Percentiles rank a stretch among this genome's conserved stretches.
phyloP scores from a whole-genome alignment of 2,113 vertebrate genomes.

The Plectropomus leopardus region DNA sequence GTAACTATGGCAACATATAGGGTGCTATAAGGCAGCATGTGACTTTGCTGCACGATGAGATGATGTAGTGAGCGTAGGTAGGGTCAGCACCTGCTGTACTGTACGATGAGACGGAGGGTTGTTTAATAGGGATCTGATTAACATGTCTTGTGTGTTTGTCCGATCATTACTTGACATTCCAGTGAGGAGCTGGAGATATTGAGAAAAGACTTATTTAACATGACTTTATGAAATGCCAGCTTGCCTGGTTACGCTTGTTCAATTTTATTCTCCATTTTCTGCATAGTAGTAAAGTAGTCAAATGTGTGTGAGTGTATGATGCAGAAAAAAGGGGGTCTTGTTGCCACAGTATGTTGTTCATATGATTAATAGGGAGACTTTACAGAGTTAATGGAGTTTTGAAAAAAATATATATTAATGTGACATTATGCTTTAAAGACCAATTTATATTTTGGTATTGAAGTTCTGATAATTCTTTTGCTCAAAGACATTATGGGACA shows the following conservation, averaged over 20 bases:
- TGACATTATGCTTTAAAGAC: conserved; percentile 21
- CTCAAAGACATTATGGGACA: conserved; percentile 10
- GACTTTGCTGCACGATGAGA: conserved; percentile 50
- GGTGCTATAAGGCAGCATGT: conserved; percentile 43
- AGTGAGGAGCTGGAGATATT: background rate
- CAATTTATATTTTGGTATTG: conserved; percentile 20
- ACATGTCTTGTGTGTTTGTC: conserved; percentile 9
- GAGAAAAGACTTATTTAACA: background rate
- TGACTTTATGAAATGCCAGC: background rate
- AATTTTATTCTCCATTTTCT: background rate
- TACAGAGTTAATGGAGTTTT: background rate
- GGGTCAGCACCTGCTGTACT: conserved; percentile 45
- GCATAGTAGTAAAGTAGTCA: background rate
- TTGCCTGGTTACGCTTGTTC: background rate
- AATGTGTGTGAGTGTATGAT: background rate
- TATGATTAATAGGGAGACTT: background rate
- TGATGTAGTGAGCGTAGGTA: conserved; percentile 66
- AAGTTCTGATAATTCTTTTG: background rate
- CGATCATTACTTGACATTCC: conserved; percentile 38
- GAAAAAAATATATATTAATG: background rate
- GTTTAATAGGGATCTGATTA: conserved; percentile 13
- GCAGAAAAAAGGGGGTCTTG: background rate
- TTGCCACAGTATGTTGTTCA: conserved; percentile 8
- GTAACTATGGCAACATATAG: conserved; percentile 77
- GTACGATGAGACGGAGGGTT: conserved; percentile 6